phyloP scores from a whole-genome alignment of 2,888 invertebrate species.

The Allacma fusca region DNA sequence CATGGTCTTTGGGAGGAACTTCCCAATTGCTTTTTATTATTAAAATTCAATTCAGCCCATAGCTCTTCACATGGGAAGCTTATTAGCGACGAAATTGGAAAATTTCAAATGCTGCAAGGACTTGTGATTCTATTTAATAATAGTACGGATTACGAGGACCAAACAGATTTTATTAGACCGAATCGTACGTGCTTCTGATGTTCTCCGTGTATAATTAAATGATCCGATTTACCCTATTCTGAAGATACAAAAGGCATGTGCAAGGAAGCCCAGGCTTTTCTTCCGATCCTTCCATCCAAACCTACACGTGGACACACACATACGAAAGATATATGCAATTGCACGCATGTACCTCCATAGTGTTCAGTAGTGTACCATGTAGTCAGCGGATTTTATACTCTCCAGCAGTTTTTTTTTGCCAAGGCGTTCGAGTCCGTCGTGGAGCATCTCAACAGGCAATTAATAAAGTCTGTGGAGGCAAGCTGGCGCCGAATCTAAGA shows the following conservation, averaged over 20 bases:
- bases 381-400: neutral
- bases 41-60: neutral
- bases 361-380: too few species aligned
- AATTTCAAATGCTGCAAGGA: neutral
- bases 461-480: neutral
- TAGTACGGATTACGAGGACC: neutral
- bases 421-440: neutral
- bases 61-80: neutral
- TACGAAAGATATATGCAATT: too few species aligned
- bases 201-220: neutral
- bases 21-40: neutral
- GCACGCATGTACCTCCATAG: too few species aligned
- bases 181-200: neutral
- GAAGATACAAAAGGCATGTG: neutral
- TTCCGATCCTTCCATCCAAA: too few species aligned
- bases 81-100: neutral
- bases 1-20: neutral
- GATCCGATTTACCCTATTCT: neutral
- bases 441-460: neutral
- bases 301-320: too few species aligned
- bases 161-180: neutral
- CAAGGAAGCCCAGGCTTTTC: too few species aligned
- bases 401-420: neutral
- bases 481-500: conserved; percentile 2
- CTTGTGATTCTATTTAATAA: neutral